Conservation (phyloP, 2,113 vertebrate species). For the Centropristis striata region DNA sequence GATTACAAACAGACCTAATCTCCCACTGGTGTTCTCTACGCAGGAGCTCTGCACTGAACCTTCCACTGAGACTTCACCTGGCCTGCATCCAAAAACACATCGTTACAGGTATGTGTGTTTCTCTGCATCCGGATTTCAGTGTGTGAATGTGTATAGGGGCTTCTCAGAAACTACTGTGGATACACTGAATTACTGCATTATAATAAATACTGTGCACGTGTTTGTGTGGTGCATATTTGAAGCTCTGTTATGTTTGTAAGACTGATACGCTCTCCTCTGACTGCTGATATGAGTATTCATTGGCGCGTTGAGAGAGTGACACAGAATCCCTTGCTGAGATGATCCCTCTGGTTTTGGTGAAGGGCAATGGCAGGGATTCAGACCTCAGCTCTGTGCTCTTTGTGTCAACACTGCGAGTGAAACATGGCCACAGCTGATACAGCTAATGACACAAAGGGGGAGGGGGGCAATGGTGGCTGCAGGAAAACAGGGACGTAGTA, state of each 20-base stretch:
- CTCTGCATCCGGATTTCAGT: neutral
- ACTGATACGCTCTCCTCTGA: slow-evolving; percentile 12
- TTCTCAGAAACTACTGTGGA: neutral
- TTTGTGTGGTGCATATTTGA: neutral
- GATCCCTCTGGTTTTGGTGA: slow-evolving; percentile 76
- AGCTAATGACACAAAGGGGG: slow-evolving; percentile 59
- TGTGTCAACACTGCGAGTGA: slow-evolving; percentile 78
- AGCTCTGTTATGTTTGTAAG: slow-evolving; percentile 17
- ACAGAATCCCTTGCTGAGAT: slow-evolving; percentile 69
- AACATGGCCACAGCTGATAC: slow-evolving; percentile 79
- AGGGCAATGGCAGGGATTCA: slow-evolving; percentile 71
- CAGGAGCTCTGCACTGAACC: slow-evolving; percentile 32
- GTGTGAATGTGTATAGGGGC: neutral
- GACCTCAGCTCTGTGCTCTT: slow-evolving; percentile 56
- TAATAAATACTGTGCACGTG: slow-evolving; percentile 4
- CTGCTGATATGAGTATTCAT: slow-evolving; percentile 29
- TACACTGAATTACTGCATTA: neutral
- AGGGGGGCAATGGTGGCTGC: neutral
- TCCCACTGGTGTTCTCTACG: slow-evolving; percentile 41
- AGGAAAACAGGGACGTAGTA: neutral
- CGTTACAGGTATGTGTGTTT: slow-evolving; percentile 27
- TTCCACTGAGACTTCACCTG: slow-evolving; percentile 37
- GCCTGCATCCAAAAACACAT: slow-evolving; percentile 29
- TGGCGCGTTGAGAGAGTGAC: slow-evolving; percentile 64
- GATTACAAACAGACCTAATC: slow-evolving; percentile 78